Evolutionary conservation across 2,888 invertebrate species (phyloP), one percentile per base, ranked within the genome.

Genomic region (Mechanitis messenoides): DNA sequence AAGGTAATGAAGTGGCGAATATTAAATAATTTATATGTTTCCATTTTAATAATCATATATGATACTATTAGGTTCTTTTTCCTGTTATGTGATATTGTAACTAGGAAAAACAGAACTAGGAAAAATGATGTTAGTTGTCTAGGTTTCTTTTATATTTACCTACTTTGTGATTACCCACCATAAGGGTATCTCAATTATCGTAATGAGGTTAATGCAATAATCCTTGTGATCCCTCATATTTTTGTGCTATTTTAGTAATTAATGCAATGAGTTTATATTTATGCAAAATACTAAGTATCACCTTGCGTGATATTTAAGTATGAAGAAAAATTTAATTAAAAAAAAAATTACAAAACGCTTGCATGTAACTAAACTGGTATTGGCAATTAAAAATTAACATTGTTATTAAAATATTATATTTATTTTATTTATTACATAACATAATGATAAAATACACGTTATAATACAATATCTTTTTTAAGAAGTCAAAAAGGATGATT

Each of bases 141-240:
- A 42, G 3, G 6, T 42, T 9, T 9, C 9, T 42, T 42, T 42
- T 42, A 42, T 42, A 7, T 50, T 31, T 50, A 50, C 28, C 28
- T 50, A 9, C 31, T 9, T 31, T 50, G 6, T 31, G 31, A 50
- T 9, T 9, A 11, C 42, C 9, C 31, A 3, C 31, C 11, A 50
- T 50, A 50, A 50, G 31, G 28, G 50, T 31, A 31, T 11, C 11
- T 42, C 31, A 31, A 50, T 50, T 50, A 31, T 20, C 33, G 45
- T 45, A 53, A 45, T 31, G 45, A 38, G 38, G 45, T 28, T 28
- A 46, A 63, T 63, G 50, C 54, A 60, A 60, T 56, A 61, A 63
- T 61, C 66, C 66, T 66, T 60, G 66, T 31, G 53, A 64, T 60
- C 66, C 66, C 66, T 56, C 64, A 66, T 66, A 59, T 66, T 66